These are phyloP conservation scores for Megalops cyprinoides DNA, from an alignment of 2,797 vertebrate genomes.

Conservation along the genomic window DNA sequence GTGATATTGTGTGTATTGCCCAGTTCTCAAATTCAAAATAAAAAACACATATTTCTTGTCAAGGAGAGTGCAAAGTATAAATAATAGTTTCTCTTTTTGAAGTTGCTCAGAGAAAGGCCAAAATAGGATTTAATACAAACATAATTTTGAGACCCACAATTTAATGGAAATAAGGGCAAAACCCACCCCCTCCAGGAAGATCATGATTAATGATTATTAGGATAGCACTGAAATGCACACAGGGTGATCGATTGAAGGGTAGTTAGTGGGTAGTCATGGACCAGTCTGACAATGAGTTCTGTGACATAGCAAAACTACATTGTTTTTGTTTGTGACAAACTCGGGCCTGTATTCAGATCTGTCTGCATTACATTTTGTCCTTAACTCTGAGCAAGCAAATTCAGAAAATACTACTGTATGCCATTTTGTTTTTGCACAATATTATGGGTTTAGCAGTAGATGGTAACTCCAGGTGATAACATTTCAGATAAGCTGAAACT, in stretches of 20 bases:
- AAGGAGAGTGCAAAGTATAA: too few relatives aligned
- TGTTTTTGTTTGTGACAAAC: background rate
- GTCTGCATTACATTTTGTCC: too few relatives aligned
- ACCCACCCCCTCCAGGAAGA: background rate
- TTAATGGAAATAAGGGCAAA: background rate
- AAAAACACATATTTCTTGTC: conserved; percentile 52
- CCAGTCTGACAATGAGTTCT: background rate
- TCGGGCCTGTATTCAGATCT: background rate
- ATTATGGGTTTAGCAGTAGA: background rate
- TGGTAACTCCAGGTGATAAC: background rate
- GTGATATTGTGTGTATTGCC: conserved; percentile 72
- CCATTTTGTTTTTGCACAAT: background rate
- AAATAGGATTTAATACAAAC: conserved; percentile 44
- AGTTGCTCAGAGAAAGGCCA: conserved; percentile 28
- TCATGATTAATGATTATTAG: conserved; percentile 6
- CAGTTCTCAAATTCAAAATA: conserved; percentile 52
- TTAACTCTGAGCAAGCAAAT: too few relatives aligned
- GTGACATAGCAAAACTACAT: background rate
- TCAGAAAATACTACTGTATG: too few relatives aligned
- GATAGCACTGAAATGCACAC: background rate
- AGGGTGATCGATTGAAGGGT: conserved; percentile 8
- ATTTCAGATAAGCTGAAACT: background rate
- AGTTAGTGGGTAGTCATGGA: conserved; percentile 16
- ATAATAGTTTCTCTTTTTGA: conserved; percentile 42
- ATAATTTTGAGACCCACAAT: background rate